These are phyloP conservation scores for Hecatera dysodea DNA, from an alignment of 2,888 invertebrate genomes.

Conservation along the genomic window DNA sequence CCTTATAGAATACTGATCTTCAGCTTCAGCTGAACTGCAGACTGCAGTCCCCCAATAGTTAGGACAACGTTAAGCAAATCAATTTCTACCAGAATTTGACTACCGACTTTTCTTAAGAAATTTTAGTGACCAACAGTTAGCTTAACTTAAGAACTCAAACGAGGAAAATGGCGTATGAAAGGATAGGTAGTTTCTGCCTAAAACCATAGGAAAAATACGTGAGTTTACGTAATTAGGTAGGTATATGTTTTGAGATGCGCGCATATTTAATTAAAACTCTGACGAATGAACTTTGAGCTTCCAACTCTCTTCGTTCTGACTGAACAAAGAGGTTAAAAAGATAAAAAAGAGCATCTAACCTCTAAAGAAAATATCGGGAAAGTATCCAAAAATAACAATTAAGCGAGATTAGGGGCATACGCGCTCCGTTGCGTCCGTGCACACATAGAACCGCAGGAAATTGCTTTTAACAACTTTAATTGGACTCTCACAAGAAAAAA, in stretches of 20 bases:
- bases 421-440: slow-evolving; percentile 70
- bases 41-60: no score
- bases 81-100: no score
- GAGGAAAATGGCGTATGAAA: background rate
- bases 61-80: no score
- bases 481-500: slow-evolving; percentile 88
- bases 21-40: no score
- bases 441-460: slow-evolving; percentile 81
- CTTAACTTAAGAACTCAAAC: no score
- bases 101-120: no score
- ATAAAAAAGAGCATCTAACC: slow-evolving; percentile 16
- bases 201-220: background rate
- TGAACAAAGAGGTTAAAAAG: slow-evolving; percentile 31
- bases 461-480: slow-evolving; percentile 89
- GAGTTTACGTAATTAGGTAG: background rate
- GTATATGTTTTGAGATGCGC: background rate
- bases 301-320: background rate
- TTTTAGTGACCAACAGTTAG: no score
- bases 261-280: background rate
- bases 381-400: slow-evolving; percentile 67
- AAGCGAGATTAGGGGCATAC: slow-evolving; percentile 60
- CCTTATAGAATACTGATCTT: no score
- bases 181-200: background rate
- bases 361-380: slow-evolving; percentile 53
- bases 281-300: slow-evolving; percentile 30